phyloP scores from a whole-genome alignment of 1,140 invertebrate genomes.

The Drosophila nigrodunni region DNA sequence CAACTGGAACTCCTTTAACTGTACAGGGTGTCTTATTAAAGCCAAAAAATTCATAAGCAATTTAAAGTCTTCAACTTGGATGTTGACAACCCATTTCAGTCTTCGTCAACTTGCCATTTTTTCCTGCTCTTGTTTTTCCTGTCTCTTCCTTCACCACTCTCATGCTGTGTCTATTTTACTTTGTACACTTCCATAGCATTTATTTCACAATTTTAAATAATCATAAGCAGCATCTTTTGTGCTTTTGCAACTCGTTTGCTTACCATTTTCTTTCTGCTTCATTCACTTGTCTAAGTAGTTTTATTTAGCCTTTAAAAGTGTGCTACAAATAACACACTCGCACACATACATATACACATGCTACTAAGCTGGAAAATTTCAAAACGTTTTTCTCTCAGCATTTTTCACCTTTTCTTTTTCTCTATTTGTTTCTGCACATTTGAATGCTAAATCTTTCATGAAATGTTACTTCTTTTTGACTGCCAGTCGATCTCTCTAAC shows the following conservation, averaged over 20 bases:
- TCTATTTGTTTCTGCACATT: conserved; percentile 62
- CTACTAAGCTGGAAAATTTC: conserved; percentile 4
- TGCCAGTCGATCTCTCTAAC: conserved; percentile 31
- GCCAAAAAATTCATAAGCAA: conserved; percentile 65
- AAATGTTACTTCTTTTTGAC: conserved; percentile 54
- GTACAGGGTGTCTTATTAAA: conserved; percentile 28
- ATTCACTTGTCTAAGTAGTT: conserved; percentile 80
- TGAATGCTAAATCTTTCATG: conserved; percentile 83
- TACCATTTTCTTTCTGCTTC: conserved; percentile 56
- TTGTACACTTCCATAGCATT: conserved; percentile 30
- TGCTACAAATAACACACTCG: conserved; percentile 29
- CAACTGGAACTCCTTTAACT: not conserved
- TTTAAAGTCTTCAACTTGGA: conserved; percentile 33
- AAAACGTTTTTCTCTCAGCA: conserved; percentile 20
- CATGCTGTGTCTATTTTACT: not conserved
- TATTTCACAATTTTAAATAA: conserved; percentile 63
- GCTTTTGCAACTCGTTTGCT: conserved; percentile 25
- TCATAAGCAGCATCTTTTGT: conserved; percentile 49
- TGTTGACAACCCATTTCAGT: conserved; percentile 49
- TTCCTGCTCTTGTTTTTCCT: not conserved
- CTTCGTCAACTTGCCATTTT: conserved; percentile 24
- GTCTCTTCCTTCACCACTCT: no score
- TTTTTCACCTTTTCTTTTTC: conserved; percentile 28
- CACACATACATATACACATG: not conserved
- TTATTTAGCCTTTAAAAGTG: conserved; percentile 64